Evolutionary conservation across 1,140 invertebrate genomes (phyloP).

Genomic region (Aphelinus certus): DNA sequence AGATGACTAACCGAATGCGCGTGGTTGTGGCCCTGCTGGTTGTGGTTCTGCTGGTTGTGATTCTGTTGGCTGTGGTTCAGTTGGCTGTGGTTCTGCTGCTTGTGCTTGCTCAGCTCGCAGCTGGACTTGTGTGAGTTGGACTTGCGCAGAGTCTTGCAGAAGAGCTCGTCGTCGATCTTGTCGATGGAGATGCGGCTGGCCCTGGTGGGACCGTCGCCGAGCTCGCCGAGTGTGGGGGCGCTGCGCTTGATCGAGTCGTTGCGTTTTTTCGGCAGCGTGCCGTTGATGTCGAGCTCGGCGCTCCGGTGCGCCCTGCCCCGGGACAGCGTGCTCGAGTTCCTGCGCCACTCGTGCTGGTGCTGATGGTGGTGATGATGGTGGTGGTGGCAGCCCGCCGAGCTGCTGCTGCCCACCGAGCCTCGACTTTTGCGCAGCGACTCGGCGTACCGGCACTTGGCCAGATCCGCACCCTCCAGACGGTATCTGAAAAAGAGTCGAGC

Average conservation of each 20-base stretch:
- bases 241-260: constrained; percentile 48
- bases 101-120: constrained; percentile 45
- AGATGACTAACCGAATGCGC: too few species aligned
- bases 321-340: constrained; percentile 37
- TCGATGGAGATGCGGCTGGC: constrained; percentile 44
- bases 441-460: constrained; percentile 52
- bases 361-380: constrained; percentile 27
- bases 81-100: constrained; percentile 8
- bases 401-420: constrained; percentile 46
- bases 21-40: too few species aligned
- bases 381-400: constrained; percentile 46
- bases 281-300: constrained; percentile 55
- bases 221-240: constrained; percentile 44
- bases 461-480: constrained; percentile 29
- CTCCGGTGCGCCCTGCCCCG: constrained; percentile 52
- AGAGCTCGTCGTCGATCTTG: constrained; percentile 45
- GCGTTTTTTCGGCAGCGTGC: constrained; percentile 55
- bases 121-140: constrained; percentile 52
- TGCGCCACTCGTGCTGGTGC: constrained; percentile 31
- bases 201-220: constrained; percentile 23
- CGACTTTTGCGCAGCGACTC: constrained; percentile 52
- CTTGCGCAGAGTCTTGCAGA: constrained; percentile 47
- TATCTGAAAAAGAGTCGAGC: neutral
- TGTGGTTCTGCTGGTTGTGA: constrained; percentile 22
- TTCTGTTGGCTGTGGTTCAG: neutral